These are phyloP conservation scores for Acanthis flammea DNA, from an alignment of 2,797 vertebrate genomes.

Conservation along the genomic window DNA sequence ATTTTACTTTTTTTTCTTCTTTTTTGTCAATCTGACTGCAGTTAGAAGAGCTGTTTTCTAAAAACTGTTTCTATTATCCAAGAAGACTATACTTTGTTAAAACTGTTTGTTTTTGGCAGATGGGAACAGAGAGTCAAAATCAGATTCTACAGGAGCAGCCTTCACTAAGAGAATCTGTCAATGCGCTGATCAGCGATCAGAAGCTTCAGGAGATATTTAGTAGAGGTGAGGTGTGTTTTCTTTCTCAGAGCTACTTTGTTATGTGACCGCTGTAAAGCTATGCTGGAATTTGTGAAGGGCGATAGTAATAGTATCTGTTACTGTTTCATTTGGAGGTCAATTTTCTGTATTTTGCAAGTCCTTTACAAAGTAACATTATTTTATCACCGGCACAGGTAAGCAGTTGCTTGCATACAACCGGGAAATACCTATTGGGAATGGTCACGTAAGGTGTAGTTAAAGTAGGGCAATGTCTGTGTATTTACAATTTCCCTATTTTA, in stretches of 20 bases:
- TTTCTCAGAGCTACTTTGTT: background rate
- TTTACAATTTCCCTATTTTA: background rate
- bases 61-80: background rate
- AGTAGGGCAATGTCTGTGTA: background rate
- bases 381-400: background rate
- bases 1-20: background rate
- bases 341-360: background rate
- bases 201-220: slow-evolving; percentile 97
- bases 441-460: background rate
- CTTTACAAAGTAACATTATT: background rate
- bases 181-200: slow-evolving; percentile 88
- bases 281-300: background rate
- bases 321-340: background rate
- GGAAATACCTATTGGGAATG: background rate
- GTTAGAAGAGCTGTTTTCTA: background rate
- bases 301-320: background rate
- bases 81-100: background rate
- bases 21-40: background rate
- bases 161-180: slow-evolving; percentile 86
- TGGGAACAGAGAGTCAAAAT: slow-evolving; percentile 89
- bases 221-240: slow-evolving; percentile 82
- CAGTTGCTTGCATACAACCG: background rate
- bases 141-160: slow-evolving; percentile 88
- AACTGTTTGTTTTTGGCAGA: slow-evolving; percentile 73
- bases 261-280: background rate